Percentiles rank a stretch among this genome's conserved stretches.
Evolutionary conservation across 2,797 vertebrate genomes (phyloP).

Genomic region (Tadarida brasiliensis): DNA sequence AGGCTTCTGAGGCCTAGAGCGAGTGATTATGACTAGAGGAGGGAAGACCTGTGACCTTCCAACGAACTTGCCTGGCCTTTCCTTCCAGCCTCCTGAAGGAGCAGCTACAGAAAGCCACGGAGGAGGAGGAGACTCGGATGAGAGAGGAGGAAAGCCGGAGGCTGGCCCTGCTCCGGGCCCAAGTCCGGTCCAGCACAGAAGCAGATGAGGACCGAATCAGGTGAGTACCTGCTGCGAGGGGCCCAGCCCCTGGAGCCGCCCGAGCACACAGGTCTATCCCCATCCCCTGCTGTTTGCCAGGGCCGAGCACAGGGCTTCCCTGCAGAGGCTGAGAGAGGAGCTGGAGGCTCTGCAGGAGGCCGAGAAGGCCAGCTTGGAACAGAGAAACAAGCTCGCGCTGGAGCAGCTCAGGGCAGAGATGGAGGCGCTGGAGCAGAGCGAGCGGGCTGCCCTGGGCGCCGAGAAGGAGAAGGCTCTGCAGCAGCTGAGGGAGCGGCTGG

Average conservation of each 20-base stretch:
- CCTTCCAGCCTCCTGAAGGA: slow-evolving; percentile 86
- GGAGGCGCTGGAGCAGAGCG: slow-evolving; percentile 86
- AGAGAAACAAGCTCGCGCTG: slow-evolving; percentile 82
- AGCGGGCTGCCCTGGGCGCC: slow-evolving; percentile 83
- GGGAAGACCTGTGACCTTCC: no score
- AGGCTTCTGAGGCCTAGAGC: not conserved
- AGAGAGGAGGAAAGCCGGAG: slow-evolving; percentile 83
- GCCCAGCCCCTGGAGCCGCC: rapidly evolving
- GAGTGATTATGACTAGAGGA: not conserved
- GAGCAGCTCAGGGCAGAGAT: slow-evolving; percentile 87
- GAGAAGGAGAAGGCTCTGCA: slow-evolving; percentile 87
- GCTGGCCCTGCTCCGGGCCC: slow-evolving; percentile 85
- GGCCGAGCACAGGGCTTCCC: slow-evolving; percentile 88
- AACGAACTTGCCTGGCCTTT: not conserved
- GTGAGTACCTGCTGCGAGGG: slow-evolving; percentile 78
- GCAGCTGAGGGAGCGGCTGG: slow-evolving; percentile 85
- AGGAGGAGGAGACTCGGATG: slow-evolving; percentile 88
- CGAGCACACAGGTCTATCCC: rapidly evolving
- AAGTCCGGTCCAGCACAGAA: slow-evolving; percentile 79
- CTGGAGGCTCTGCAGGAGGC: slow-evolving; percentile 85
- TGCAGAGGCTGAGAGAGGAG: slow-evolving; percentile 85
- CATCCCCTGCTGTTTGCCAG: slow-evolving; percentile 77
- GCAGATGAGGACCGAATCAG: slow-evolving; percentile 88
- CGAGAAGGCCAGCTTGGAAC: slow-evolving; percentile 85
- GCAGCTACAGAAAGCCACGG: slow-evolving; percentile 83